These are phyloP conservation scores for Bathynomus jamesi DNA, from an alignment of 1,140 invertebrate genomes.

Conservation along the genomic window DNA sequence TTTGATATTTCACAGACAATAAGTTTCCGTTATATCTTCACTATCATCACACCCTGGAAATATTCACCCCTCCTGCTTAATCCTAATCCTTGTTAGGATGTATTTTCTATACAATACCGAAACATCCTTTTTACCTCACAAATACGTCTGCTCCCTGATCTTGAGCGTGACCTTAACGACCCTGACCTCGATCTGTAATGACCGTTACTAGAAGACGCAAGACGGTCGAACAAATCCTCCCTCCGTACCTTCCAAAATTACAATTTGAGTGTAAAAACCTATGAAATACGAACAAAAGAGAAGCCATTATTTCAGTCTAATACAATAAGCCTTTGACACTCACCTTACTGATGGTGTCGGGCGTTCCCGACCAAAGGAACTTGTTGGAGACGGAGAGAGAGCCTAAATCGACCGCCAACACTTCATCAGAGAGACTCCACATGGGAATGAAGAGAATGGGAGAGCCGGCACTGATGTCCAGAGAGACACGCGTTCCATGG, in stretches of 20 bases:
- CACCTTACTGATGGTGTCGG: slow-evolving; percentile 49
- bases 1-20: too few species aligned
- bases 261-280: too few species aligned
- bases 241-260: not conserved
- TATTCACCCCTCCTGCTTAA: too few species aligned
- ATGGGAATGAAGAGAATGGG: slow-evolving; percentile 82
- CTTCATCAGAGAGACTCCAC: slow-evolving; percentile 64
- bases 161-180: slow-evolving; percentile 17
- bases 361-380: slow-evolving; percentile 50
- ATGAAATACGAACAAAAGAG: too few species aligned
- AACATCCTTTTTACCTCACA: not conserved
- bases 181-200: slow-evolving; percentile 17
- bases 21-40: too few species aligned
- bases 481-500: slow-evolving; percentile 49
- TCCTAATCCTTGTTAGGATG: too few species aligned
- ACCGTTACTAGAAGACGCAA: slow-evolving; percentile 26
- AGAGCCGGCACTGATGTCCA: slow-evolving; percentile 65
- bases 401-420: slow-evolving; percentile 74
- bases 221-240: slow-evolving; percentile 39
- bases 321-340: too few species aligned
- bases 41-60: too few species aligned
- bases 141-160: slow-evolving; percentile 12
- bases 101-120: too few species aligned
- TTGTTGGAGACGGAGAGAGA: slow-evolving; percentile 69
- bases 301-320: too few species aligned